phyloP scores from a whole-genome alignment of 1,140 invertebrate genomes.

The Armadillidium nasatum region DNA sequence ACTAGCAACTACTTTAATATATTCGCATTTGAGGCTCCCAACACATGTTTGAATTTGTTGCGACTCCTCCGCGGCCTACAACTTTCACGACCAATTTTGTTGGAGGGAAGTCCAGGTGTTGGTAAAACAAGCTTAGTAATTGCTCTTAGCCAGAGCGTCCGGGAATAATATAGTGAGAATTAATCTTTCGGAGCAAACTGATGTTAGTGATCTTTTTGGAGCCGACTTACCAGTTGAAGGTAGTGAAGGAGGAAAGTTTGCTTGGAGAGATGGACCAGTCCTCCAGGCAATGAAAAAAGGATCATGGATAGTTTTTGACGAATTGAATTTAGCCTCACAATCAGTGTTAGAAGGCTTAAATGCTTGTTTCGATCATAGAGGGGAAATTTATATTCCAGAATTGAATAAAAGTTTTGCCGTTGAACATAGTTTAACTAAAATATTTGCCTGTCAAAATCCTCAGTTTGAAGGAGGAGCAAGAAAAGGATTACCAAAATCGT shows the following conservation, averaged over 20 bases:
- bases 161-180: conserved; percentile 80
- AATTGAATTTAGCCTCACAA: conserved; percentile 96
- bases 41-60: conserved; percentile 74
- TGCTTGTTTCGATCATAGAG: conserved; percentile 95
- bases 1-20: conserved; percentile 27
- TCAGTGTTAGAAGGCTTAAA: conserved; percentile 97
- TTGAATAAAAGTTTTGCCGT: conserved; percentile 80
- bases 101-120: conserved; percentile 97
- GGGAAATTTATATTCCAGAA: conserved; percentile 94
- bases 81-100: conserved; percentile 78
- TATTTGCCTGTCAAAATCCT: conserved; percentile 99
- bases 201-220: conserved; percentile 96
- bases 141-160: conserved; percentile 77
- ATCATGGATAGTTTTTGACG: conserved; percentile 96
- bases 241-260: conserved; percentile 73
- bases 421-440: conserved; percentile 62
- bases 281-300: conserved; percentile 85
- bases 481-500: conserved; percentile 91
- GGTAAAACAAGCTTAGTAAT: conserved; percentile 94
- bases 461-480: conserved; percentile 90
- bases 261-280: conserved; percentile 93
- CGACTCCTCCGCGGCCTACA: conserved; percentile 82
- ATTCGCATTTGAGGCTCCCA: conserved; percentile 75
- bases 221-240: conserved; percentile 94
- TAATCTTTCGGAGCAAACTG: conserved; percentile 98